Conservation (phyloP, 2,888 invertebrate genomes). For the Acanthosepion pharaonis region DNA sequence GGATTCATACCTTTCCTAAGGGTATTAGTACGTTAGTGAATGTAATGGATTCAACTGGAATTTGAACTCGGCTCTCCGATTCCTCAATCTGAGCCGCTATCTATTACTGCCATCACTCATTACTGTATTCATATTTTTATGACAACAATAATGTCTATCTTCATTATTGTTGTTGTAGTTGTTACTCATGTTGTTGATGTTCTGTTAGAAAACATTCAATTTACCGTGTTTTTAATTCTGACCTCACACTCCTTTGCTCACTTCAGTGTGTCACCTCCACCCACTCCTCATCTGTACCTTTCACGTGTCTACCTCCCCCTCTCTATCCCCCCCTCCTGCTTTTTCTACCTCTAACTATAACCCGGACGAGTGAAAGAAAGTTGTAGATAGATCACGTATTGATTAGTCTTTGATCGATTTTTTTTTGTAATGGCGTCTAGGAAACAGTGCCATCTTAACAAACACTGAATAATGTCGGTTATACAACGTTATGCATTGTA, state of each 20-base stretch:
- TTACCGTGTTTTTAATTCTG: not conserved
- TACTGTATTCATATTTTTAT: too few species aligned
- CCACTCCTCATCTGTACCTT: not conserved
- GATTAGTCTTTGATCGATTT: not conserved
- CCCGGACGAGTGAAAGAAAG: not conserved
- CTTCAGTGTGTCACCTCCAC: not conserved
- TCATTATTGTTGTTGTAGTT: not conserved
- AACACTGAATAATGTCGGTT: not conserved
- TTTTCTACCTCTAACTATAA: not conserved
- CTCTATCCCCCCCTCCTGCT: not conserved
- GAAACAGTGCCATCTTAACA: not conserved
- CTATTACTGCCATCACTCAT: too few species aligned
- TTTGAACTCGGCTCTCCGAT: too few species aligned
- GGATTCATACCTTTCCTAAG: too few species aligned
- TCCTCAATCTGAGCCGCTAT: too few species aligned
- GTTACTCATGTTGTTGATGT: not conserved
- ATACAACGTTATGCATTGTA: not conserved
- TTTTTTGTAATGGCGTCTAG: not conserved
- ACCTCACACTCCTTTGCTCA: not conserved
- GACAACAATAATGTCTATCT: not conserved
- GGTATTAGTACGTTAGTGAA: too few species aligned
- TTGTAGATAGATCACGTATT: not conserved
- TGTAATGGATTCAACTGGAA: too few species aligned
- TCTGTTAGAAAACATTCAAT: not conserved
- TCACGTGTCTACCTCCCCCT: not conserved